Evolutionary conservation across 2,888 invertebrate species (phyloP), one percentile per base, ranked within the genome.

Genomic region (Caenorhabditis doughertyi): DNA sequence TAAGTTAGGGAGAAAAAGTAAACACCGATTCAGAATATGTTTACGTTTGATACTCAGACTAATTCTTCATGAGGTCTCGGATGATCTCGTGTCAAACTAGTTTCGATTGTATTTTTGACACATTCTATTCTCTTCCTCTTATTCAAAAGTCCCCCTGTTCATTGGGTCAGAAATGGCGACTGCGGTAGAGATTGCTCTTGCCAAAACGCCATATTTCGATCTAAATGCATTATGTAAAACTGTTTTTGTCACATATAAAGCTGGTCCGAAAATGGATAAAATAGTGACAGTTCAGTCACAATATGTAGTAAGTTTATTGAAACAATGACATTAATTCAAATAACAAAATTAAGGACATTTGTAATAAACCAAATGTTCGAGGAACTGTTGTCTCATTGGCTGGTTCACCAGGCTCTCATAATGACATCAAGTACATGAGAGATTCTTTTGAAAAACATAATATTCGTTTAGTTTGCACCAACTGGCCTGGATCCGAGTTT

Each of bases 401-500:
- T 4, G 83, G 83, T 11, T 79, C 79, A 3, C 83, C 83, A n/a
- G 83, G 83, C 23, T 73, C 79, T 32, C 83, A 83, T 32, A 83
- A 83, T 35, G 83, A 83, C 25, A 72, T 79, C 51, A 83, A 83
- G 25, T 83, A 83, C 39, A 83, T 83, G 83, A 72, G 67, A 27
- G 60, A 56, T 9, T 58, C 44, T 21, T 74, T 83, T 39, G 83
- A 77, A 42, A 62, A 64, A 35, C 51, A 73, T 16, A 83, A 83
- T 49, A 73, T 83, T 27, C 47, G 83, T 21, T 47, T 79, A 18
- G 23, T 83, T 13, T 68, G 68, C 13, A 58, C 64, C 7, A 83
- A 83, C 35, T 83, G 73, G 76, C 83, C 83, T 8, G 83, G 79
- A 18, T 83, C 73, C 0, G 83, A 71, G 25, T 83, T 74, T 62